Percentiles rank a stretch among this genome's conserved stretches.
phyloP scores from a whole-genome alignment of 2,113 vertebrate genomes.

The Paraplagusia blochii region DNA sequence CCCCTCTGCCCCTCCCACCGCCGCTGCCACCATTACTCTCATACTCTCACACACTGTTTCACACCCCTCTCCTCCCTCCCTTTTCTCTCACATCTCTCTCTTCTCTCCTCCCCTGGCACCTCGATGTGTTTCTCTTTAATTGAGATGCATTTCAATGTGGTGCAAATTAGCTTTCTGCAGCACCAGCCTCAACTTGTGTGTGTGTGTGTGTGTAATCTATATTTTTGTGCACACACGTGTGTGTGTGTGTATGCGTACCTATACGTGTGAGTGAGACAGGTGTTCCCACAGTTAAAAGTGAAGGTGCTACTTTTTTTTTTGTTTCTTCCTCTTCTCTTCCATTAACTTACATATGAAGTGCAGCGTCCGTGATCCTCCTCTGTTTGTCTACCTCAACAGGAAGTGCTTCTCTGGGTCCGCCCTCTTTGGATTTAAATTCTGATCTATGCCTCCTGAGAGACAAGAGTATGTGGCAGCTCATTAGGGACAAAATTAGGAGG shows the following conservation, averaged over 20 bases:
- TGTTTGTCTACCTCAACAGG: slow-evolving; percentile 30
- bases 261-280: slow-evolving; percentile 19
- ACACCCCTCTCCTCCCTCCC: slow-evolving; percentile 62
- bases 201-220: slow-evolving; percentile 2
- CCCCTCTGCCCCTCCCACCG: neutral
- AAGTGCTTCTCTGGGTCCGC: slow-evolving; percentile 16
- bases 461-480: slow-evolving; percentile 44
- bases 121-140: slow-evolving; percentile 75
- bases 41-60: slow-evolving; percentile 68
- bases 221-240: slow-evolving; percentile 4
- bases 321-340: slow-evolving; percentile 42
- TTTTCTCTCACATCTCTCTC: slow-evolving; percentile 68
- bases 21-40: slow-evolving; percentile 48
- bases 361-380: slow-evolving; percentile 30
- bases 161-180: slow-evolving; percentile 74
- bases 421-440: slow-evolving; percentile 34
- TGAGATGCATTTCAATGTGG: slow-evolving; percentile 76
- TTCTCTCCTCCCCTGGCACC: slow-evolving; percentile 69
- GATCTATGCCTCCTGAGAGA: slow-evolving; percentile 43
- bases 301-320: slow-evolving; percentile 40
- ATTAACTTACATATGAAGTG: slow-evolving; percentile 53
- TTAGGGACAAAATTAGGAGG: slow-evolving; percentile 50
- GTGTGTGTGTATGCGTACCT: slow-evolving; percentile 5
- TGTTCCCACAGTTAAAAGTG: slow-evolving; percentile 57
- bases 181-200: slow-evolving; percentile 64